These are phyloP conservation scores for Delphinapterus leucas DNA, from an alignment of 2,113 vertebrate species.

Conservation along the genomic window DNA sequence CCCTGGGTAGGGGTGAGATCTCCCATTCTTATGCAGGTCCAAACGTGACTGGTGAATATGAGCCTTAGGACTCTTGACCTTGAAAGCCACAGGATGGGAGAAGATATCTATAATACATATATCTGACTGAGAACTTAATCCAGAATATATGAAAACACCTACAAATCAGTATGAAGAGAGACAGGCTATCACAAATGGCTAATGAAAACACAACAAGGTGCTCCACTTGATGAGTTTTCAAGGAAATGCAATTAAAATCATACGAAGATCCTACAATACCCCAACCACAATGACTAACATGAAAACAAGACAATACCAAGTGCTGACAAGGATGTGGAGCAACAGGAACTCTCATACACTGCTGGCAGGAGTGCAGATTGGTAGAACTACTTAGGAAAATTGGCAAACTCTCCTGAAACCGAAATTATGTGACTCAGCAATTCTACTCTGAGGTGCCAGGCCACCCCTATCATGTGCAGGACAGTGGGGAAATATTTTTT, in stretches of 20 bases:
- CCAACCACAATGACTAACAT: background rate
- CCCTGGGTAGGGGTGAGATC: background rate
- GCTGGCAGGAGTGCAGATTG: too few relatives aligned
- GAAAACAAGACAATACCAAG: background rate
- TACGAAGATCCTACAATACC: background rate
- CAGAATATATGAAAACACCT: background rate
- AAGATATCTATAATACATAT: background rate
- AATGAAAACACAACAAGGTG: background rate
- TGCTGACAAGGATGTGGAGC: background rate
- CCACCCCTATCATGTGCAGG: background rate
- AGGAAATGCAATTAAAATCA: background rate
- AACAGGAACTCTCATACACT: accelerated
- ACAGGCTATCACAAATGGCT: background rate
- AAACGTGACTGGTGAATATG: background rate
- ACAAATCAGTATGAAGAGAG: background rate
- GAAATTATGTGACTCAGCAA: accelerated
- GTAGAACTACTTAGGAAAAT: too few relatives aligned
- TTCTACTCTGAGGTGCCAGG: background rate
- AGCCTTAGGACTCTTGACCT: background rate
- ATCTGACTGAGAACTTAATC: too few relatives aligned
- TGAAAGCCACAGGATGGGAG: background rate
- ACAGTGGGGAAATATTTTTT: background rate
- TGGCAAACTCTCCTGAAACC: background rate
- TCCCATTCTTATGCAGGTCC: background rate
- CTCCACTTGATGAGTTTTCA: background rate